Evolutionary conservation across 2,113 vertebrate species (phyloP).

Genomic region (Myotis lucifugus): DNA sequence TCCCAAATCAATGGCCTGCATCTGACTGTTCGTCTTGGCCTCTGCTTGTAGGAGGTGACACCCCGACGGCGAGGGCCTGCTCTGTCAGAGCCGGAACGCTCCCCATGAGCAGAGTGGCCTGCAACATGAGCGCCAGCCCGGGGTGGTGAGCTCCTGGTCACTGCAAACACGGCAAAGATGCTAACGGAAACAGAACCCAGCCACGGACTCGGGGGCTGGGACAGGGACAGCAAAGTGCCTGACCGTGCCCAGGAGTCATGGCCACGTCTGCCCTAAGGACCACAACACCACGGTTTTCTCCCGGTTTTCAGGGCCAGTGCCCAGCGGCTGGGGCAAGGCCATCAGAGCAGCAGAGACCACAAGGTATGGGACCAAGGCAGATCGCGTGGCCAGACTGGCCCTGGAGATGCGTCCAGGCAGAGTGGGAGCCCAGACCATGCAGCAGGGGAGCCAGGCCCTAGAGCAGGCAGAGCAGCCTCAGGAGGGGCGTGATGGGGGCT

Average conservation of each 20-base stretch:
- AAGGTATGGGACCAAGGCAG: background rate
- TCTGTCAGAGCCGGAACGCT: background rate
- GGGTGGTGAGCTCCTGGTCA: accelerated
- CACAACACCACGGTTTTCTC: background rate
- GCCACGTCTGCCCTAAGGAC: too few relatives aligned
- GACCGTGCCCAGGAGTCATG: accelerated
- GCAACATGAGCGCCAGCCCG: background rate
- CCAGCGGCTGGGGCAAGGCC: background rate
- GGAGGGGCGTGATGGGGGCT: background rate
- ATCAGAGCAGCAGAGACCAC: background rate
- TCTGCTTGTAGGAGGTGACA: background rate
- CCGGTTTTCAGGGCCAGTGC: background rate
- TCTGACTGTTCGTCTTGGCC: accelerated
- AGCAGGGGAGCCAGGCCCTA: background rate
- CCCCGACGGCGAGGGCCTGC: too few relatives aligned
- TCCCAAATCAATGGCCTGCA: background rate
- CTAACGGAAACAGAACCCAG: background rate
- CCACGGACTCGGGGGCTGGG: background rate
- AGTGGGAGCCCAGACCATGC: background rate
- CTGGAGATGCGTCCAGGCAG: background rate
- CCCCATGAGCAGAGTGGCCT: accelerated
- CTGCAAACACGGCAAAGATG: background rate
- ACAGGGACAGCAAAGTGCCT: background rate
- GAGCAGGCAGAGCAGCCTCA: background rate
- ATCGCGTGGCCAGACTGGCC: background rate